phyloP scores from a whole-genome alignment of 2,797 vertebrate genomes.

The Notolepis coatsorum region DNA sequence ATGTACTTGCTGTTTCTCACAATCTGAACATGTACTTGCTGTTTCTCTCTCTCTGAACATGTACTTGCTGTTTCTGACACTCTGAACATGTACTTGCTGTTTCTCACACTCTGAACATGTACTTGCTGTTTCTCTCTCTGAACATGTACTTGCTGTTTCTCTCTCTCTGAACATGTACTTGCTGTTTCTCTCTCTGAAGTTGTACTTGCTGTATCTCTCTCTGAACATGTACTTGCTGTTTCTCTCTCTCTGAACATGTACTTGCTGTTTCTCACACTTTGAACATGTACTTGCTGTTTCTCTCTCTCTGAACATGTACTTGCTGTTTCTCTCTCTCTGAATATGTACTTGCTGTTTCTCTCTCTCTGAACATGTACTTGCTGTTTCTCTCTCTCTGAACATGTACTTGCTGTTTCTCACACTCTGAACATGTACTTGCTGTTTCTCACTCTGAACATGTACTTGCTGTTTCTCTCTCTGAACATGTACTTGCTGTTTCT shows the following conservation, averaged over 20 bases:
- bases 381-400: neutral
- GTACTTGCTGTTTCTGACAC: neutral
- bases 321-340: too few relatives aligned
- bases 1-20: neutral
- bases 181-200: constrained; percentile 1
- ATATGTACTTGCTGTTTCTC: too few relatives aligned
- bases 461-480: constrained; percentile 4
- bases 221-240: neutral
- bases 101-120: too few relatives aligned
- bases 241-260: neutral
- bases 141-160: neutral
- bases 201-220: neutral
- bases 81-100: neutral
- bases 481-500: neutral
- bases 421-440: neutral
- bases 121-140: constrained; percentile 4
- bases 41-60: neutral
- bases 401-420: constrained; percentile 4
- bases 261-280: constrained; percentile 3
- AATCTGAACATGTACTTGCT: too few relatives aligned
- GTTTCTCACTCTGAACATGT: too few relatives aligned
- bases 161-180: too few relatives aligned
- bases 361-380: neutral
- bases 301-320: neutral
- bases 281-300: too few relatives aligned